These are phyloP conservation scores for Mesaphorura yosii DNA, from an alignment of 1,140 invertebrate genomes.

Conservation along the genomic window DNA sequence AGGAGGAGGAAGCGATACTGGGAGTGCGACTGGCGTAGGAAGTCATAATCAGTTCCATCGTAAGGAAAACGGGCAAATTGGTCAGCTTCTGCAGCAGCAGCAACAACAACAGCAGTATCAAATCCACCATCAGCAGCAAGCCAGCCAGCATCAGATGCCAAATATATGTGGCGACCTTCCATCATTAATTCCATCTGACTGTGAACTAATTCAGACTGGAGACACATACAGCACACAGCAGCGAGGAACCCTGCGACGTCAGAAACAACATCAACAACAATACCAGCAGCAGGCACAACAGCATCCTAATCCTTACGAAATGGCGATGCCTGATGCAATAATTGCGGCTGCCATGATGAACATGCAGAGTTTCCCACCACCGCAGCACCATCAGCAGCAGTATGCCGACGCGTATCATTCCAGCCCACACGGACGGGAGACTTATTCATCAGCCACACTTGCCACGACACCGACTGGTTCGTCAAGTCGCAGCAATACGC, in stretches of 20 bases:
- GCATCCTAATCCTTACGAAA: slow-evolving; percentile 23
- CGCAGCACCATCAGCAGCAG: slow-evolving; percentile 2
- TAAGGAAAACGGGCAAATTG: not conserved
- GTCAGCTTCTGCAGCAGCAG: not conserved
- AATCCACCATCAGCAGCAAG: slow-evolving; percentile 13
- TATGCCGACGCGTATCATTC: not conserved
- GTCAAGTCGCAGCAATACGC: not conserved
- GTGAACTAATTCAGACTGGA: slow-evolving; percentile 20
- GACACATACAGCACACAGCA: too few species aligned
- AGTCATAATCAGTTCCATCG: too few species aligned
- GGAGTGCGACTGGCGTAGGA: too few species aligned
- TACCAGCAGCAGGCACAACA: slow-evolving; percentile 6
- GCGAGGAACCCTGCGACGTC: not conserved
- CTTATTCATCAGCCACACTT: slow-evolving; percentile 6
- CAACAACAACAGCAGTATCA: not conserved
- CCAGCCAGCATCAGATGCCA: slow-evolving; percentile 25
- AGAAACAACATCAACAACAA: slow-evolving; percentile 12
- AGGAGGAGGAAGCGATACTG: too few species aligned
- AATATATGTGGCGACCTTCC: slow-evolving; percentile 31
- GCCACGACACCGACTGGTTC: slow-evolving; percentile 11
- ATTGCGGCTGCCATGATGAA: slow-evolving; percentile 31
- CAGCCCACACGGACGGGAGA: not conserved
- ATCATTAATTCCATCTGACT: slow-evolving; percentile 12
- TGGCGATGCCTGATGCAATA: slow-evolving; percentile 30
- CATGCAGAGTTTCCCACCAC: slow-evolving; percentile 18